Conservation (phyloP, 2,797 vertebrate genomes). For the Oreonectes daqikongensis region DNA sequence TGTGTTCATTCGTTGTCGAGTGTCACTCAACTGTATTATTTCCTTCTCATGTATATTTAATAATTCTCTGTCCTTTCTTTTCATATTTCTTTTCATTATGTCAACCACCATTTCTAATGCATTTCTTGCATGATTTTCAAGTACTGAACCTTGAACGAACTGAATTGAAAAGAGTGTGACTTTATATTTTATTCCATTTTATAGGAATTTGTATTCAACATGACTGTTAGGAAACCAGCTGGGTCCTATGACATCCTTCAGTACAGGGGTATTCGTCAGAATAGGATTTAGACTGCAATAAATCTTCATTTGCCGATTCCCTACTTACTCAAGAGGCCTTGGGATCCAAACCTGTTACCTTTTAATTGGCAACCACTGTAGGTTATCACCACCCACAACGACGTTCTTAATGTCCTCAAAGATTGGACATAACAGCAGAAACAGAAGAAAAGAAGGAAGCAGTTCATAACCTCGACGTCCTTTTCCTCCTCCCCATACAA, state of each 20-base stretch:
- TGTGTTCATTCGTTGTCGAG: neutral
- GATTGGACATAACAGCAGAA: slow-evolving; percentile 19
- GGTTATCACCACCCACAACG: slow-evolving; percentile 8
- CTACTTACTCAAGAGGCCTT: neutral
- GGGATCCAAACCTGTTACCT: slow-evolving; percentile 26
- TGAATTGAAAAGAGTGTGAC: neutral
- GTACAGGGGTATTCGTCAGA: neutral
- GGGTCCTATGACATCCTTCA: neutral
- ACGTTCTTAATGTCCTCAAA: slow-evolving; percentile 21
- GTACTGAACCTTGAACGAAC: slow-evolving; percentile 1
- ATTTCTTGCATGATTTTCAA: neutral
- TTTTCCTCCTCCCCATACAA: neutral
- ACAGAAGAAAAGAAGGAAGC: neutral
- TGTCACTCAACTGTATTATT: neutral
- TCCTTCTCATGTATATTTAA: neutral
- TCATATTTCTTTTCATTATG: neutral
- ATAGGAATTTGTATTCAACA: neutral
- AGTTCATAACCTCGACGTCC: slow-evolving; percentile 25
- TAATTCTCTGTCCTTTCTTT: neutral
- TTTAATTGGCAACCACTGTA: slow-evolving; percentile 16
- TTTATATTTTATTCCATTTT: neutral
- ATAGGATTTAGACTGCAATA: neutral
- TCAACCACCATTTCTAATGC: neutral
- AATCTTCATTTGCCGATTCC: slow-evolving; percentile 27
- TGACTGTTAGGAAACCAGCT: neutral